Evolutionary conservation across 2,888 invertebrate species (phyloP), one percentile per base, ranked within the genome.

Genomic region (Tyria jacobaeae): DNA sequence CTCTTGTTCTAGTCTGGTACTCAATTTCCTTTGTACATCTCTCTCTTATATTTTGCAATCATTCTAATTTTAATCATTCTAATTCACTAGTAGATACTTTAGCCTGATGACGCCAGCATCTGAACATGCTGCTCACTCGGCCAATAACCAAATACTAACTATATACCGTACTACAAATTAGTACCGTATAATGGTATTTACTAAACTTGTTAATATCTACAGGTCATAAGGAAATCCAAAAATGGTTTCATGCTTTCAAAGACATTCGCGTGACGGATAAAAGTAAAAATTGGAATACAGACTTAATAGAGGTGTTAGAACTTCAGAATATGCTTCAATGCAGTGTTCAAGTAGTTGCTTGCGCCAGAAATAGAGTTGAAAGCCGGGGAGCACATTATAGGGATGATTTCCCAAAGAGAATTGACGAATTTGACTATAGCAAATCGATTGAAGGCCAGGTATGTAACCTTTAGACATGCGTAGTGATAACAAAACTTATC

Each of bases 371-470:
- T 74, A 95, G 99, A 50, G 98, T 97, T 72, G 99, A 99, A 91
- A 99, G 99, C 60, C 96, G 99, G 64, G 99, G 99, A n/a, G 99
- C 99, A 3, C 99, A 99, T 88, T 99, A 99, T 44, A 95, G 99
- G 60, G 99, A 99, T 86, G 99, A 99, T 90, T 99, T 95, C 87
- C 97, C 97, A 79, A 93, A 92, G n/a, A 95, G 99, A 74, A 79
- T 96, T 2, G 99, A 99, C 89, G 99, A 99, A 90, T 97, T 94
- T 82, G 99, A 99, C 89, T 99, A 97, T 86, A 96, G 96, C 79
- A 99, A 99, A 84, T 96, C 98, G 0, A 64, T 96, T 3, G 96
- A 97, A 61, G 97, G 96, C 6, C 99, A 99, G 90, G 91, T 94
- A 27, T 50, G 31, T 50, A 48, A 6, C 5, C 5, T 44, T 21